Percentiles rank a stretch among this genome's conserved stretches.
phyloP scores from a whole-genome alignment of 2,888 invertebrate species.

The Masnerella sp. region DNA sequence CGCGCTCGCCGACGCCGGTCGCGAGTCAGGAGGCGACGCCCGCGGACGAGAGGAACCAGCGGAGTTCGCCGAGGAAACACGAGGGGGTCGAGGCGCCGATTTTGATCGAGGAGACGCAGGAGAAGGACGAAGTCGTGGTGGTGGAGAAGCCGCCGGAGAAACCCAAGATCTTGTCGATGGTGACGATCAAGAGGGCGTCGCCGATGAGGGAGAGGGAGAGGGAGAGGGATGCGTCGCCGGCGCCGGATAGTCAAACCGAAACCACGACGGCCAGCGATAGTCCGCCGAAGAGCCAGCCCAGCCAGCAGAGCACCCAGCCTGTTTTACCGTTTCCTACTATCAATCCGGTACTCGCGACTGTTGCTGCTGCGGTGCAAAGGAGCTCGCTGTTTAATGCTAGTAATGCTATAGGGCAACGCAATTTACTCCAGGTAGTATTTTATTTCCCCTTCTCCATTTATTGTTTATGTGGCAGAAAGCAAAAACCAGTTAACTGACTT shows the following conservation, averaged over 20 bases:
- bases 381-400: constrained; percentile 70
- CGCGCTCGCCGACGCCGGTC: constrained; percentile 82
- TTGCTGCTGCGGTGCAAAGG: constrained; percentile 75
- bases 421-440: constrained; percentile 70
- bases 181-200: constrained; percentile 74
- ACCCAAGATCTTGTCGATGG: constrained; percentile 76
- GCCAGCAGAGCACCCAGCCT: constrained; percentile 65
- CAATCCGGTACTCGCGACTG: constrained; percentile 75
- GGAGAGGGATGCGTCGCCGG: constrained; percentile 66
- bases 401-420: constrained; percentile 69
- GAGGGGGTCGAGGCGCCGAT: constrained; percentile 60
- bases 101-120: constrained; percentile 61
- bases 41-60: constrained; percentile 72
- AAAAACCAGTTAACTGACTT: no score
- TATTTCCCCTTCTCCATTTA: no score
- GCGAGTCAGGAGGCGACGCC: constrained; percentile 66
- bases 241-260: constrained; percentile 60
- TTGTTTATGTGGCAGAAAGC: no score
- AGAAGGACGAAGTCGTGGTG: constrained; percentile 38
- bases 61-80: constrained; percentile 70
- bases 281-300: constrained; percentile 65
- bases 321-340: constrained; percentile 69
- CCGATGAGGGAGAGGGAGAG: constrained; percentile 71
- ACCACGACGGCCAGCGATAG: constrained; percentile 58
- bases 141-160: constrained; percentile 63